Conservation (phyloP, 2,113 vertebrate species). For the Clinocottus analis region DNA sequence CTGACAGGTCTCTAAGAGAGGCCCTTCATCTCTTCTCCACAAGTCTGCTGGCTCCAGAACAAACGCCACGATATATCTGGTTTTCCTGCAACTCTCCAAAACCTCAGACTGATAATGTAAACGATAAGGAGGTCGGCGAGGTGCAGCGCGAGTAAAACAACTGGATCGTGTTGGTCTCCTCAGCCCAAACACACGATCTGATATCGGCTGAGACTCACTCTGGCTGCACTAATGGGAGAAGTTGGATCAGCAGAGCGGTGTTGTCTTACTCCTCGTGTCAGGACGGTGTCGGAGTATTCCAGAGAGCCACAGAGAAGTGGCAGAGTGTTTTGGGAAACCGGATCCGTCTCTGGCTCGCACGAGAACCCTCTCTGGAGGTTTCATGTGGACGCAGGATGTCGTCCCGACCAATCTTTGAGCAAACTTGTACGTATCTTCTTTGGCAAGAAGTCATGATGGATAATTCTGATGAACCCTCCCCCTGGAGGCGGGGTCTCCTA, state of each 20-base stretch:
- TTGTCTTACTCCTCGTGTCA: conserved; percentile 2
- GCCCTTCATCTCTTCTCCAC: not conserved
- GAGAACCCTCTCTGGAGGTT: not conserved
- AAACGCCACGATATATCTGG: conserved; percentile 1
- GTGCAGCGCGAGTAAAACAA: not conserved
- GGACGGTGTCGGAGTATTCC: conserved; percentile 10
- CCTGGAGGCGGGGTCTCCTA: not conserved
- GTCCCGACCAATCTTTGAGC: not conserved
- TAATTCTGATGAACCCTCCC: not conserved
- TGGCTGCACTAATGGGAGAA: not conserved
- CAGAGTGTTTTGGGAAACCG: conserved; percentile 9
- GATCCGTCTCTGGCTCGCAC: not conserved
- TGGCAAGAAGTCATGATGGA: not conserved
- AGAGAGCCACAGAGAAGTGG: conserved; percentile 7
- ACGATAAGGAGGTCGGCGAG: not conserved
- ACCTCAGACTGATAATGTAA: not conserved
- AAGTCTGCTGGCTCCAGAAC: conserved; percentile 22
- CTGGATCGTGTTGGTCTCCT: not conserved
- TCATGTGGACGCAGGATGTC: not conserved
- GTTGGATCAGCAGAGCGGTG: not conserved
- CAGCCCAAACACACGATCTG: not conserved
- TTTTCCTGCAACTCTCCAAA: not conserved
- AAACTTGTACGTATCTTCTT: not conserved
- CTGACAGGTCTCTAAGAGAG: conserved; percentile 21
- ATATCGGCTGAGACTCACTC: not conserved